Evolutionary conservation across 2,888 invertebrate species (phyloP), one percentile per base, ranked within the genome.

Genomic region (Sinelater perroti): DNA sequence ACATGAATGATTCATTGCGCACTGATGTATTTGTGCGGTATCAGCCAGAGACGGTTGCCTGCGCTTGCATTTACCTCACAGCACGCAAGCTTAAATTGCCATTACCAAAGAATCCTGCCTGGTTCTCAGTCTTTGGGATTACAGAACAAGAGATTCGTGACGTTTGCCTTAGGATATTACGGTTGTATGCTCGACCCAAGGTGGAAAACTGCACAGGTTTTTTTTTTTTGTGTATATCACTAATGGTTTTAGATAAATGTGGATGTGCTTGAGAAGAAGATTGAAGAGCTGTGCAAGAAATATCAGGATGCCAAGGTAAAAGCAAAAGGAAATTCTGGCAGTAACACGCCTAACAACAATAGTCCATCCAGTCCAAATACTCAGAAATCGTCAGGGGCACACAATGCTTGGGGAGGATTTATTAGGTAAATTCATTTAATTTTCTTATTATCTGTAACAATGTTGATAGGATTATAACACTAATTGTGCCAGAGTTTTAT

Each of bases 1-100:
- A 97, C 79, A 99, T 99, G 98, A 99, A 99, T 77, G 99, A 99
- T 81, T 94, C 97, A 0, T 80, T 99, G 40, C 84, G 98, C 24
- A 97, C 97, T 0, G 95, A 98, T 78, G 96, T 97, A 0, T 99
- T 99, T 77, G 89, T 98, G 75, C 86, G 95, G 36, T 96, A 94
- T 76, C 90, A 91, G 57, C 97, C 99, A 0, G 99, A 99, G 77
- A 95, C 96, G 0, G 96, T 99, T 53, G 99, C 99, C 0, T 97
- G 97, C 78, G 97, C 98, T n/a, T 99, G 99, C 77, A 97, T 99
- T 65, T 97, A 93, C 77, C 81, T 99, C 45, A 95, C 97, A 24
- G 94, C 97, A 1, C 85, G 97, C 10, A 90, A 93, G 72, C 83
- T 96, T 18, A 87, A 90, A 64, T 84, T 97, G 55, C 88, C 93